Evolutionary conservation across 2,888 invertebrate genomes (phyloP).

Genomic region (Plusia festucae): DNA sequence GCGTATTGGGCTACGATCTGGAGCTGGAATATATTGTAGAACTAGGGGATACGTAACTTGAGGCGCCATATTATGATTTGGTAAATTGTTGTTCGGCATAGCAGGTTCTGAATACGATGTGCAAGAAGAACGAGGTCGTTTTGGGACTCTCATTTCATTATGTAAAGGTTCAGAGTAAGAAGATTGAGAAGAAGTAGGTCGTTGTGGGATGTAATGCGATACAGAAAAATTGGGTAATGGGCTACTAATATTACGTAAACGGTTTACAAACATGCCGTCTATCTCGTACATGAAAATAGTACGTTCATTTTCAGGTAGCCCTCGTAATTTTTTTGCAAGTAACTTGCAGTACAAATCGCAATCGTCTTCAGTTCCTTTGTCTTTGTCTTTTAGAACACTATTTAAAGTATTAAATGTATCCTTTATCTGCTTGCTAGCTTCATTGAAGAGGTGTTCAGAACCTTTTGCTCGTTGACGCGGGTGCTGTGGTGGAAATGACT

Average conservation of each 20-base stretch:
- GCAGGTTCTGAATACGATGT: constrained; percentile 14
- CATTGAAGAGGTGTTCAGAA: neutral
- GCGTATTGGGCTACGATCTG: constrained; percentile 13
- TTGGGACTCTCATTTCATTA: constrained; percentile 9
- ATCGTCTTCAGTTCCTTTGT: constrained; percentile 10
- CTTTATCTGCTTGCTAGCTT: neutral
- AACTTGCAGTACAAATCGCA: constrained; percentile 16
- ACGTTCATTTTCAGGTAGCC: constrained; percentile 43
- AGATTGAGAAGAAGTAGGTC: constrained; percentile 11
- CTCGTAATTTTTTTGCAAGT: constrained; percentile 49
- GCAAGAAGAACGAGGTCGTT: constrained; percentile 13
- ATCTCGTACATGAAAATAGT: constrained; percentile 44
- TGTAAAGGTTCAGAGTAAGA: neutral
- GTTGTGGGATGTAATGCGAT: constrained; percentile 16
- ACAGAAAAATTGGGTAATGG: constrained; percentile 23
- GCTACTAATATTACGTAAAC: constrained; percentile 28
- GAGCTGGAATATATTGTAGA: constrained; percentile 11
- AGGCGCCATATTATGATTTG: constrained; percentile 13
- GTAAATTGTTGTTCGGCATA: constrained; percentile 11
- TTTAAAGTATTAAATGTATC: constrained; percentile 11
- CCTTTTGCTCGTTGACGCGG: constrained; percentile 7
- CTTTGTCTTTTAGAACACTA: constrained; percentile 22
- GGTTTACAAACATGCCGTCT: constrained; percentile 39
- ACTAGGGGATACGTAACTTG: constrained; percentile 9
- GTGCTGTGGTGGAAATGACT: constrained; percentile 8